Base-by-base conservation (phyloP, 1,140 invertebrate genomes). In the Tetragnatha versicolor region DNA sequence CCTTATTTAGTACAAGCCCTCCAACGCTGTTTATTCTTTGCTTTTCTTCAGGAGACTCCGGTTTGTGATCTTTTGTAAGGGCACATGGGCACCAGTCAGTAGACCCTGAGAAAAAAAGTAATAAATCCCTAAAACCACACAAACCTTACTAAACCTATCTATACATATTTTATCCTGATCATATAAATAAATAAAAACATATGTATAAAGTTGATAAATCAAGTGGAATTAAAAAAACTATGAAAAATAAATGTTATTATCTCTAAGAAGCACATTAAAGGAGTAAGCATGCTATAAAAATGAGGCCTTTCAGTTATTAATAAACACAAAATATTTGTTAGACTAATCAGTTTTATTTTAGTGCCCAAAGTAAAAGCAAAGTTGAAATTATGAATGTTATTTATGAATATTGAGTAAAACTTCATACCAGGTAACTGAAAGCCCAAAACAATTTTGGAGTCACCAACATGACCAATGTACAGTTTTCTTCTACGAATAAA, bases 401-500 rank as follows among this genome's bases (percentile, higher is more conserved):
- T n/a, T 51, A 51, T n/a, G n/a, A n/a, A n/a, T n/a, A 45, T n/a
- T 45, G 3, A 14, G 3, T 14, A 45, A 10, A 14, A 45, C 10
- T 49, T 6, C 29, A 47, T 75, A 81, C 72, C 77, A 31, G 82
- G 83, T 79, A 91, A 89, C 84, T 93, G 91, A 84, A 92, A 91
- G 31, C 96, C 96, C 49, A 98, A 88, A 27, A 97, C 92, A 83
- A 98, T 96, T 17, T 92, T 94, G 0, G 96, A 98, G 86, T 99
- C 97, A 22, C 97, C 97, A 35, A 98, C 97, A 89, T 99, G 97
- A 20, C 96, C 97, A 66, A 97, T 93, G 84, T 98, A 99, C 73
- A 98, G 92, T 87, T 98, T 98, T 20, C 94, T 93, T 82, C 93
- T 90, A 79, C 95, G 89, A 83, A 99, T 96, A 85, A 99, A 98